Percentiles rank a stretch among this genome's conserved stretches.
phyloP scores from a whole-genome alignment of 2,888 invertebrate species.

The Drosophila nigritarsus region DNA sequence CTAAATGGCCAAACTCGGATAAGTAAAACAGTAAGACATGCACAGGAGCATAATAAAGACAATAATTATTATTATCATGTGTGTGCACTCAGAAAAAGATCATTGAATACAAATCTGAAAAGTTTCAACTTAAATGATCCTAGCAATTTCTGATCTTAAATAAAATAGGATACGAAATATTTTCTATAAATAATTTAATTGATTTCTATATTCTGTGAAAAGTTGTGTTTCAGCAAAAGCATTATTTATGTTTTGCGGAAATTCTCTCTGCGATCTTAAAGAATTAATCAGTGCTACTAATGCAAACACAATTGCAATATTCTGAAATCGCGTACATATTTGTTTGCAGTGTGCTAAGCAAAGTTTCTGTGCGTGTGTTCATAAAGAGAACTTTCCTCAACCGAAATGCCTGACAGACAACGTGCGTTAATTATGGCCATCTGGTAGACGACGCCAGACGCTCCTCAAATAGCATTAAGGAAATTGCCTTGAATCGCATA shows the following conservation, averaged over 20 bases:
- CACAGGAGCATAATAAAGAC: constrained; percentile 78
- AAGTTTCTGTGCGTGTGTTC: constrained; percentile 42
- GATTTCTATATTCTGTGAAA: background rate
- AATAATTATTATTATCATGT: constrained; percentile 80
- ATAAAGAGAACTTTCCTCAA: constrained; percentile 35
- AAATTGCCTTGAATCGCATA: constrained; percentile 75
- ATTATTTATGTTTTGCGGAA: background rate
- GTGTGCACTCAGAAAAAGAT: constrained; percentile 34
- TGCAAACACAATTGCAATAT: background rate
- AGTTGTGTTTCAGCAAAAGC: background rate
- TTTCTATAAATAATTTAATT: background rate
- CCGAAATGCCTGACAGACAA: constrained; percentile 50
- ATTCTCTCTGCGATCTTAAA: background rate
- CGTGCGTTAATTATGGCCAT: constrained; percentile 80
- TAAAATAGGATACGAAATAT: background rate
- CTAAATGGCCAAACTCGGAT: constrained; percentile 75
- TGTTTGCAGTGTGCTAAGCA: constrained; percentile 18
- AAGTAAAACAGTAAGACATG: constrained; percentile 68
- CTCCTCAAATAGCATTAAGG: constrained; percentile 74
- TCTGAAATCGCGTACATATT: background rate
- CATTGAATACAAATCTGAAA: background rate
- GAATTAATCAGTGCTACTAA: background rate
- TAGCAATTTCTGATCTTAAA: background rate
- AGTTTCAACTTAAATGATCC: background rate
- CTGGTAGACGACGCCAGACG: constrained; percentile 59